Evolutionary conservation across 1,140 invertebrate species (phyloP), one percentile per base, ranked within the genome.

Genomic region (Megalopta genalis): DNA sequence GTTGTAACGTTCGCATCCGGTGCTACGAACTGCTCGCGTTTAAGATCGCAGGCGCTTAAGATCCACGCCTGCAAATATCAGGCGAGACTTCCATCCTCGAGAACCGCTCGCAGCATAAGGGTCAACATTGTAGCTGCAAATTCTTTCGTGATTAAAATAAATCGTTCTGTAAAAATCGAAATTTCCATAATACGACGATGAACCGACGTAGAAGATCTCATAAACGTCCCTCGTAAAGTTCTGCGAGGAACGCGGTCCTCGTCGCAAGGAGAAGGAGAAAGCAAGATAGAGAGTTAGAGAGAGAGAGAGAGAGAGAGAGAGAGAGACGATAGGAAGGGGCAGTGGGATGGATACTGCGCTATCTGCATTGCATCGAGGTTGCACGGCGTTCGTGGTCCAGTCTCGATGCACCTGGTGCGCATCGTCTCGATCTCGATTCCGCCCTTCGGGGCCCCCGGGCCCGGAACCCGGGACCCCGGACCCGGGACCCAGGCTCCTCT

Each of bases 361-460:
- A 91, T 92, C 91, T 73, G 83, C 84, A 72, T 83, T 85, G 79
- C 81, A 91, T 92, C 90, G 83, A 74, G 83, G 60, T 63, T 74
- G 69, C 64, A 78, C 69, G 32, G 68, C 46, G 21, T 49, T 73
- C 82, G 72, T 70, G 67, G 66, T 76, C 84, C 82, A 75, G 80
- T 82, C 85, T 77, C 87, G 81, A 86, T 90, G 89, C 91, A 92
- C 91, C 91, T 92, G 91, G 90, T 90, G 86, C 88, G 81, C 85
- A 90, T 90, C 90, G 86, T 89, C 85, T 86, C 77, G 91, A 91
- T 92, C 91, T 90, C 78, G 77, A 77, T 82, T 65, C 65, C 83
- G 87, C 88, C 85, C 60, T 54, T 49, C 84, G 88, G 83, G 39
- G 60, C 52, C 80, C 69, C 62, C 18, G 60, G 60, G 73, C 76